Base-by-base conservation (phyloP, 2,797 vertebrate genomes). In the Hipposideros larvatus region DNA sequence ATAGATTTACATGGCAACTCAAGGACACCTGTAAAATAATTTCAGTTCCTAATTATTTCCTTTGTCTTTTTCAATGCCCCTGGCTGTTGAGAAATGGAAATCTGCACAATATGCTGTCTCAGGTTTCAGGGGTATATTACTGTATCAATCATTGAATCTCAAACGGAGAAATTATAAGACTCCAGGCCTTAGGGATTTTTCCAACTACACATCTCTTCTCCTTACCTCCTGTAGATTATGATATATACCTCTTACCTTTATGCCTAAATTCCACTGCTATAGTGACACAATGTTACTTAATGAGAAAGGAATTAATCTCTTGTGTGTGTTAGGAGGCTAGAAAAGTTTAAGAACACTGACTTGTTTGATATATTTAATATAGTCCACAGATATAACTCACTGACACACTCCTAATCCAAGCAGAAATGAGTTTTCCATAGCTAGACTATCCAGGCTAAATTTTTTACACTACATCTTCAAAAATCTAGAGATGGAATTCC, bases 21-120 rank as follows among this genome's bases (percentile, higher is more conserved):
- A 95, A 57, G 34, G 34, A 46, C 18, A 92, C 8, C 79, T 83
- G 7, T 71, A 92, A 95, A 41, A 87, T 90, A 85, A 87, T 92
- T 80, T 88, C 28, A 71, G 15, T 85, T 89, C 26, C 51, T 61
- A 59, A 31, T 85, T 70, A 70, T 90, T 90, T 94, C 18, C 28
- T 75, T 92, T 87, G 28, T 78, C 37, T 37, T 90, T 84, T 84
- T 51, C 34, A 51, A 80, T 87, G 41, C 11, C 15, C 16, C 43
- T 57, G 7, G 11, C 28, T 87, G 31, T 24, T 70, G 9, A 90
- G 63, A 88, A 90, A 61, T 94, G 26, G 68, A 94, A 68, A 28
- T 21, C 34, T 84, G 22, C 6, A 73, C 15, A 92, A 55, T 65
- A 87, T 87, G 51, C 19, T 92, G n/a, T 73, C 21, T 63, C 11